These are phyloP conservation scores for Lutjanus erythropterus DNA, from an alignment of 2,113 vertebrate genomes.

Conservation along the genomic window DNA sequence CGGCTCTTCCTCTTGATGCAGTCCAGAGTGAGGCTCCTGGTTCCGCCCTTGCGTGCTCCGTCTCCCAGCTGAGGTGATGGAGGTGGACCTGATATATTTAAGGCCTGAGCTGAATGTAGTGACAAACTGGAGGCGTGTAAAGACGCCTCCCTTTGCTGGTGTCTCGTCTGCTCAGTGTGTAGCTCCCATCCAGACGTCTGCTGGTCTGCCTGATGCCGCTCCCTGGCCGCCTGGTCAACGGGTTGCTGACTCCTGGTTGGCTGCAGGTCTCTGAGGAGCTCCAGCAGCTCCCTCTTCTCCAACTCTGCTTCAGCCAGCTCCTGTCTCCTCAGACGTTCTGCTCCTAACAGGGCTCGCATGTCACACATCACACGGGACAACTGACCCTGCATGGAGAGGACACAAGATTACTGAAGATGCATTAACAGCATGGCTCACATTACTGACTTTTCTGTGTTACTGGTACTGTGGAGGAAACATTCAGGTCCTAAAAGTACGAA, in stretches of 20 bases:
- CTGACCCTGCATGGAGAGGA: constrained; percentile 84
- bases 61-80: constrained; percentile 68
- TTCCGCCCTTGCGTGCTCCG: constrained; percentile 75
- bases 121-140: constrained; percentile 55
- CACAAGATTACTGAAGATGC: neutral
- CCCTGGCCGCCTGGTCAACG: constrained; percentile 20
- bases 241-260: constrained; percentile 68
- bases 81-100: constrained; percentile 26
- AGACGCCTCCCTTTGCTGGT: constrained; percentile 65
- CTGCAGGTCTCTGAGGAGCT: constrained; percentile 87
- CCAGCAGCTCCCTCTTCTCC: constrained; percentile 89
- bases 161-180: neutral
- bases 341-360: constrained; percentile 86
- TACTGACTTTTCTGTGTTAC: neutral
- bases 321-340: constrained; percentile 88
- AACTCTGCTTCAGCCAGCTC: constrained; percentile 90
- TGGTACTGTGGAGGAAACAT: neutral
- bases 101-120: constrained; percentile 53
- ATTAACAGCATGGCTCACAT: neutral
- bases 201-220: constrained; percentile 50
- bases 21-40: constrained; percentile 84
- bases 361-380: constrained; percentile 89
- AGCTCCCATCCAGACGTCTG: constrained; percentile 42
- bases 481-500: neutral
- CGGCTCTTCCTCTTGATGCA: constrained; percentile 89